phyloP scores from a whole-genome alignment of 2,113 vertebrate genomes.

The Passer montanus region DNA sequence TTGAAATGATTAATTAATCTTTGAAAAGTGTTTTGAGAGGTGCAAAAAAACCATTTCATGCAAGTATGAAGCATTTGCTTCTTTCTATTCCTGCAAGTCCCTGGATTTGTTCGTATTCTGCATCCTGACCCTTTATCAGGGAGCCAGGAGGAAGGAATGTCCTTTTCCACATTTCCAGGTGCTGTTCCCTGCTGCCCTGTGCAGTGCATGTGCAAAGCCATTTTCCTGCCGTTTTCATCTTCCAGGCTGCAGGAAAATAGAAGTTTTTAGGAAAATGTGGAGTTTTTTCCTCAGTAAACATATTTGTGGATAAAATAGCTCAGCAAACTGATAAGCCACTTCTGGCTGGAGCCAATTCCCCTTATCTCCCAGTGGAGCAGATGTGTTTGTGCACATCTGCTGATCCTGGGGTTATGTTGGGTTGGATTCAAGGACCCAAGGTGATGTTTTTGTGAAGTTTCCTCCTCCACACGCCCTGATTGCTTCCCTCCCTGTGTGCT shows the following conservation, averaged over 20 bases:
- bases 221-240: background rate
- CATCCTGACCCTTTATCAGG: background rate
- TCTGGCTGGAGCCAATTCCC: background rate
- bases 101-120: rapidly evolving
- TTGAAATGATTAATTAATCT: background rate
- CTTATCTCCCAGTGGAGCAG: background rate
- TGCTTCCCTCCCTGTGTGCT: background rate
- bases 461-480: background rate
- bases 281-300: background rate
- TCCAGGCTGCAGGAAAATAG: background rate
- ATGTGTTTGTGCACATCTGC: background rate
- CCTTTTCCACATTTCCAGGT: background rate
- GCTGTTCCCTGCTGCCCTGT: background rate
- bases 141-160: background rate
- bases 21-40: background rate
- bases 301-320: background rate
- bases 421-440: background rate
- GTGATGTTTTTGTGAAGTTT: background rate
- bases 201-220: rapidly evolving
- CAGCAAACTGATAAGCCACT: background rate
- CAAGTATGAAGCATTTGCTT: background rate
- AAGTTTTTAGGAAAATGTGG: background rate
- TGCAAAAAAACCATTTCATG: background rate
- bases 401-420: rapidly evolving
- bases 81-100: rapidly evolving